Percentiles rank a stretch among this genome's conserved stretches.
Evolutionary conservation across 2,113 vertebrate species (phyloP).

Genomic region (Clarias batrachus): DNA sequence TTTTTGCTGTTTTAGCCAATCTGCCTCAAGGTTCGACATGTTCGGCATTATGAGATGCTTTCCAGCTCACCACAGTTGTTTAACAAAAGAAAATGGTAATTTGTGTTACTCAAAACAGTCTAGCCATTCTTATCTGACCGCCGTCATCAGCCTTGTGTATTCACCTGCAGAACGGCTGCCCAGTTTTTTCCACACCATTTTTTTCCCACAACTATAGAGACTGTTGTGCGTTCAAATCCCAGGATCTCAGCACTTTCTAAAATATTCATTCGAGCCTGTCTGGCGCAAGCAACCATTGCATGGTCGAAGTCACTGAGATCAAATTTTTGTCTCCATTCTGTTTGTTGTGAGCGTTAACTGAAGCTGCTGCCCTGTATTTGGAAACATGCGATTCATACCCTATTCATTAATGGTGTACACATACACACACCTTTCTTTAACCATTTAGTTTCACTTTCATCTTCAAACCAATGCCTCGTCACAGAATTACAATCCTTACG

Average conservation of each 20-base stretch:
- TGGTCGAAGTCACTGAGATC: neutral
- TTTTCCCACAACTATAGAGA: neutral
- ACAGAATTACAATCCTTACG: too few species aligned
- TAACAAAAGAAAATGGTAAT: neutral
- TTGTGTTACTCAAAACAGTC: neutral
- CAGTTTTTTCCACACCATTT: neutral
- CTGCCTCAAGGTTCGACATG: neutral
- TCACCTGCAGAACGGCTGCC: neutral
- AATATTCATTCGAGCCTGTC: neutral
- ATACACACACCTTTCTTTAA: neutral
- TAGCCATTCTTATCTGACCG: neutral
- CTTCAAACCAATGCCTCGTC: neutral
- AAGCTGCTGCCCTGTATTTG: neutral
- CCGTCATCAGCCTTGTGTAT: neutral
- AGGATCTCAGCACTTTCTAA: neutral
- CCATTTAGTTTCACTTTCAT: conserved; percentile 1
- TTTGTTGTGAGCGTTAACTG: neutral
- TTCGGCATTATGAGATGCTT: neutral
- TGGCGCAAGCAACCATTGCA: neutral
- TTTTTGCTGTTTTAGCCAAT: neutral
- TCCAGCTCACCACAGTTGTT: neutral
- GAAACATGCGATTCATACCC: neutral
- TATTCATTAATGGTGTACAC: neutral
- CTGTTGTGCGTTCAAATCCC: neutral
- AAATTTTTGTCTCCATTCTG: neutral